Evolutionary conservation across 2,888 invertebrate genomes (phyloP), one percentile per base, ranked within the genome.

Genomic region (Peribatodes rhomboidaria): DNA sequence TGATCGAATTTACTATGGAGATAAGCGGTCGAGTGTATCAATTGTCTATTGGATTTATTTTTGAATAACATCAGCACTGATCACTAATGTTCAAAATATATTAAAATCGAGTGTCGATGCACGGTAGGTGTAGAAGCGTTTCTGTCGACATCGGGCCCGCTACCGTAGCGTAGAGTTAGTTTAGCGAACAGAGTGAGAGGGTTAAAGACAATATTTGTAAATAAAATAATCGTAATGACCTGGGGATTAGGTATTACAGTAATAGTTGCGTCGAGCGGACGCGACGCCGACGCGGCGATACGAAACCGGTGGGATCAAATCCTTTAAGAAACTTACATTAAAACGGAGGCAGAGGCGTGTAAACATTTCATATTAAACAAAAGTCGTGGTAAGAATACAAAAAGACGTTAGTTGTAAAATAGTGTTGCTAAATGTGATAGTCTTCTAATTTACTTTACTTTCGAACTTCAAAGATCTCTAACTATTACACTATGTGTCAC

Each of bases 191-290:
- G 93, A 93, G 93, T 90, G 93, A 92, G 93, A 93, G 92, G 93
- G 92, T 92, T 93, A 88, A 93, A 93, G 94, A 94, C 94, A 94
- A 94, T 94, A 94, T 94, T 92, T 93, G 93, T 93, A 94, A 89
- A 92, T 93, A 93, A 87, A 87, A 88, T 90, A 90, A 89, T 86
- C 82, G 90, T 93, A 92, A 90, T 89, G 82, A 88, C 90, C 90
- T 91, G 90, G 83, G 79, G 80, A 85, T 83, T 85, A 90, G 91
- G 90, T 86, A 75, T 89, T 89, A 90, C 92, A 88, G 84, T 86
- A 85, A 86, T 75, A 78, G 83, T 77, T 73, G 82, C 81, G 82
- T 71, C 77, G 81, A 78, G 65, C 69, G 70, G 75, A 74, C 72
- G 82, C 72, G 86, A 67, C 84, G 88, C 81, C 72, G 86, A 67